A percentile compares a stretch with the other conserved stretches of the same genome.
Conservation (phyloP, 1,140 invertebrate species). For the Drosophila repleta region DNA sequence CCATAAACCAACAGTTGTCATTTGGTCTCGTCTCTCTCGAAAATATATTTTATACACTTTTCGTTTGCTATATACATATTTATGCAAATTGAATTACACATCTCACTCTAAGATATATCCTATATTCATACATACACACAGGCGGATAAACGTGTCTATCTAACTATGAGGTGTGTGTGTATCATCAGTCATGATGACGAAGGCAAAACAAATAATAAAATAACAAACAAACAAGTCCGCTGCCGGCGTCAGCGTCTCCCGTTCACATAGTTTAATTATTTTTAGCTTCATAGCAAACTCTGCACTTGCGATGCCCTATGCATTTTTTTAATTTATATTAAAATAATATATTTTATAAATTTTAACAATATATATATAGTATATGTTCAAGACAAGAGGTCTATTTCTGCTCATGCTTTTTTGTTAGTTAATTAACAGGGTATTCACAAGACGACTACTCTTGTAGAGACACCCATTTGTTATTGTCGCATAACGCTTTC, state of each 20-base stretch:
- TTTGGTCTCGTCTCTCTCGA: not conserved
- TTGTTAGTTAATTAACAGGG: conserved; percentile 7
- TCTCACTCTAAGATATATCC: conserved; percentile 5
- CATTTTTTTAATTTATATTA: not conserved
- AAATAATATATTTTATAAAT: no score
- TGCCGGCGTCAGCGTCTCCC: not conserved
- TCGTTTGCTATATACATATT: conserved; percentile 9
- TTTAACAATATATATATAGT: no score
- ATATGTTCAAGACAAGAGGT: no score
- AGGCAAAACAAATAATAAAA: conserved; percentile 30
- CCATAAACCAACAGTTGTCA: conserved; percentile 64
- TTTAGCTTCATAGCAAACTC: not conserved
- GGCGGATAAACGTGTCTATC: not conserved
- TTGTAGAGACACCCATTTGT: not conserved
- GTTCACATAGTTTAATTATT: not conserved
- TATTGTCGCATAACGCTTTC: conserved; percentile 18
- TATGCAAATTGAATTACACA: conserved; percentile 12
- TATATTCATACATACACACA: conserved; percentile 5
- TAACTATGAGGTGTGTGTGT: not conserved
- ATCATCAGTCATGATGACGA: conserved; percentile 23
- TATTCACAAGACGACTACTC: not conserved
- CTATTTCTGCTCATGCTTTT: no score
- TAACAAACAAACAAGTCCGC: conserved; percentile 62
- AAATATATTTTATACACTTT: not conserved
- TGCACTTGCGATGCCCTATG: not conserved